A percentile compares a stretch with the other conserved stretches of the same genome.
Conservation (phyloP, 2,888 invertebrate species). For the Anoplius nigerrimus region DNA sequence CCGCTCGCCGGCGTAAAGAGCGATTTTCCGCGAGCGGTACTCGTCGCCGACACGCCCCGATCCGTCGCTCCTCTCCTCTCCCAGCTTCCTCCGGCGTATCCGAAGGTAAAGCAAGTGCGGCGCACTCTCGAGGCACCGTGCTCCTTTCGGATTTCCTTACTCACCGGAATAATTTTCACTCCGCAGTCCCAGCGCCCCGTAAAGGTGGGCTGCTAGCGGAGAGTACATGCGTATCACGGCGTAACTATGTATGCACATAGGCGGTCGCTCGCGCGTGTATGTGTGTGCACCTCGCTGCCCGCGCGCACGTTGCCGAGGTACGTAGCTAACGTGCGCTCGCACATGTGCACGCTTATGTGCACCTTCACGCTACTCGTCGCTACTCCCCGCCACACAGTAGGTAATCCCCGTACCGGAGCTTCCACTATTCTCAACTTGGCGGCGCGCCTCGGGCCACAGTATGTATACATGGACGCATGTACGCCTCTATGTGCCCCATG, state of each 20-base stretch:
- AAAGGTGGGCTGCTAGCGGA: constrained; percentile 26
- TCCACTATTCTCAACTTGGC: constrained; percentile 55
- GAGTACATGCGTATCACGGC: constrained; percentile 23
- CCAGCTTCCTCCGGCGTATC: constrained; percentile 2
- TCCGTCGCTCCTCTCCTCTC: background rate
- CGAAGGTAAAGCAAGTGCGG: constrained; percentile 2
- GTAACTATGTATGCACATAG: constrained; percentile 23
- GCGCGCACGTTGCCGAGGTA: background rate
- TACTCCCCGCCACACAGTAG: constrained; percentile 29
- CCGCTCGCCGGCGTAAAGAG: constrained; percentile 5
- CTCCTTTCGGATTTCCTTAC: constrained; percentile 37
- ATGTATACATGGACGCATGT: constrained; percentile 31
- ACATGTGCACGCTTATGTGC: constrained; percentile 3
- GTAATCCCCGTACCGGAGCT: constrained; percentile 44
- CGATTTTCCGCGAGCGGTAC: no score
- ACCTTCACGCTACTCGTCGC: background rate
- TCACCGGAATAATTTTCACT: constrained; percentile 44
- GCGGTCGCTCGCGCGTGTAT: background rate
- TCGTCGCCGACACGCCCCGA: background rate
- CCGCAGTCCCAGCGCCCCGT: constrained; percentile 35
- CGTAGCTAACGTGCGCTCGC: no score
- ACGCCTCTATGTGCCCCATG: background rate
- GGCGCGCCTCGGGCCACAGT: constrained; percentile 44
- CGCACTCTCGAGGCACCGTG: constrained; percentile 14
- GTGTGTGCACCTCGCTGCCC: background rate